These are phyloP conservation scores for Anneissia japonica DNA, from an alignment of 35 echinoderm and acorn worm genomes.

Conservation along the genomic window DNA sequence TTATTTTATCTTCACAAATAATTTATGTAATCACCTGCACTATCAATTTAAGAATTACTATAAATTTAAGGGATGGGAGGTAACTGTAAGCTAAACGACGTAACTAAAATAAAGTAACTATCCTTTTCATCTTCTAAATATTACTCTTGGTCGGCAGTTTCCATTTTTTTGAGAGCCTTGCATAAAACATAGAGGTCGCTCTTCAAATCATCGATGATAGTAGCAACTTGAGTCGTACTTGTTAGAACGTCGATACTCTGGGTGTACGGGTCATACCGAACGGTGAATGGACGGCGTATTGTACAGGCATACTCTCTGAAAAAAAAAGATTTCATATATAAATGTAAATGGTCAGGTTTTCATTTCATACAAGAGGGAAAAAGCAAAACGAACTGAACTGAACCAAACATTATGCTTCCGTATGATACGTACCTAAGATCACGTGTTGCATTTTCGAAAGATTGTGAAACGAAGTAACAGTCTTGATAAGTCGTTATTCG, in stretches of 20 bases:
- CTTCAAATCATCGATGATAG: constrained; percentile 31
- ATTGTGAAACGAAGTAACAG: constrained; percentile 31
- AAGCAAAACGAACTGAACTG: neutral
- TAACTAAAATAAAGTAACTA: too few relatives aligned
- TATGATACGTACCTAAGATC: constrained; percentile 28
- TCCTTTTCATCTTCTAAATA: too few relatives aligned
- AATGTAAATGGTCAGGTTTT: neutral
- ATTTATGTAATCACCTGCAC: too few relatives aligned
- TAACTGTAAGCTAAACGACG: too few relatives aligned
- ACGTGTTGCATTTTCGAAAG: constrained; percentile 22
- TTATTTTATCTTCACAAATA: too few relatives aligned
- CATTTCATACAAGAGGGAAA: neutral
- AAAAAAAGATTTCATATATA: constrained; percentile 11
- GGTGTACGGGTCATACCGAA: constrained; percentile 85
- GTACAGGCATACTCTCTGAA: constrained; percentile 53
- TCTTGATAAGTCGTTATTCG: constrained; percentile 48
- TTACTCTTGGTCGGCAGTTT: neutral
- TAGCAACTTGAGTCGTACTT: constrained; percentile 19
- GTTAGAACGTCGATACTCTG: constrained; percentile 68
- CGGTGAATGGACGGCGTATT: constrained; percentile 57
- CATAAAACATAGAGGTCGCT: constrained; percentile 23
- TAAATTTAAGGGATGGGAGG: too few relatives aligned
- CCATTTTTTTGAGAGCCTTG: constrained; percentile 27
- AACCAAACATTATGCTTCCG: neutral
- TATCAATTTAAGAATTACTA: too few relatives aligned